Evolutionary conservation across 2,888 invertebrate species (phyloP), one percentile per base, ranked within the genome.

Genomic region (Stictocephala bisonia): DNA sequence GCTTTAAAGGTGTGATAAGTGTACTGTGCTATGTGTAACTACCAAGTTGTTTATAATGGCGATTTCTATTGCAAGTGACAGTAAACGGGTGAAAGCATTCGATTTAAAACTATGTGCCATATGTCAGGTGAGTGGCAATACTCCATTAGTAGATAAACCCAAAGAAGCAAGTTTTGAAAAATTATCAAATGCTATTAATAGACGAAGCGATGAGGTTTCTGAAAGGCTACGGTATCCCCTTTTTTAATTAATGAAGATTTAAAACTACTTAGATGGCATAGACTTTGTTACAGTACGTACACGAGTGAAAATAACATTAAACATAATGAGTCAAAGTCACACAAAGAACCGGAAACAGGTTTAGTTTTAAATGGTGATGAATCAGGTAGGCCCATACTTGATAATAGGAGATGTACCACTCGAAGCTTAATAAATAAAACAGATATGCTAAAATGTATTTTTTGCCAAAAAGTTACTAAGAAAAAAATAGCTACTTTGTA

Each of bases 41-140:
- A n/a, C n/a, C 41, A 41, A 44, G 11, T 44, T 6, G 44, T 44
- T 44, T 44, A 11, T 48, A 18, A 48, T n/a, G 48, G 48, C 4
- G 13, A 13, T 18, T 2, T 13, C 48, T 48, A 48, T 48, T 18
- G 13, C 15, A 18, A 48, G 4, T 48, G 48, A 2, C 13, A 2
- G 18, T 18, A 48, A 48, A 48, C 18, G 29, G 7, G 35, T 31
- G 22, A 31, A 60, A 35, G 9, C 20, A n/a, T 60, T 60, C 11
- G 60, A 60, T 29, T 35, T 35, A 31, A 7, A 2, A 60, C 35
- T 60, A 7, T 60, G 60, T 60, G 60, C 60, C 13, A 60, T 60
- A 60, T 60, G 60, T 60, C 60, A 60, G 60, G 29, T 60, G 29
- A 35, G 35, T 35, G 35, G 35, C 20, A 18, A 31, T 60, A 9